These are phyloP conservation scores for Stegodyphus dumicola DNA, from an alignment of 1,140 invertebrate genomes.

Conservation along the genomic window DNA sequence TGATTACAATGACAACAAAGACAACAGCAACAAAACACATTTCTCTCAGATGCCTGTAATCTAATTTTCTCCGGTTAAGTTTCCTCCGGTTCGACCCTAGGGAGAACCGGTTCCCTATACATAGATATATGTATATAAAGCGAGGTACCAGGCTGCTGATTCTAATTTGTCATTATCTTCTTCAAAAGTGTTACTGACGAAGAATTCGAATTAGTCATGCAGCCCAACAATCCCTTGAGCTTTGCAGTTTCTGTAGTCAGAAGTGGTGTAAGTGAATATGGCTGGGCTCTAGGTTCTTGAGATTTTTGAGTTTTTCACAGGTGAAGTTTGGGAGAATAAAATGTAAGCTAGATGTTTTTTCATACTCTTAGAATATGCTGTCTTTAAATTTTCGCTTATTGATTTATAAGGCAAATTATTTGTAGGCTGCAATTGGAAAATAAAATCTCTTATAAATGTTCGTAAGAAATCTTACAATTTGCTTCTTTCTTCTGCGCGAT, in stretches of 20 bases:
- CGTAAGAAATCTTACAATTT: too few relatives aligned
- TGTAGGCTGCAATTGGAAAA: too few relatives aligned
- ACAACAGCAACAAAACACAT: conserved; percentile 48
- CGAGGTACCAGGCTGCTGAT: conserved; percentile 23
- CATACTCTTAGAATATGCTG: too few relatives aligned
- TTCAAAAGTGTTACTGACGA: conserved; percentile 61
- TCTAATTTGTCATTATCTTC: conserved; percentile 62
- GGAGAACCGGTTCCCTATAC: conserved; percentile 28
- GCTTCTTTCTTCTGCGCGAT: too few relatives aligned
- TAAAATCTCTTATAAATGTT: too few relatives aligned
- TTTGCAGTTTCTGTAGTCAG: not conserved
- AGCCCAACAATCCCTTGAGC: conserved; percentile 52
- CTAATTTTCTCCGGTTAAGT: conserved; percentile 60
- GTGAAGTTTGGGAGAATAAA: too few relatives aligned
- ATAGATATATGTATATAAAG: conserved; percentile 47
- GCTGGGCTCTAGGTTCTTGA: not conserved
- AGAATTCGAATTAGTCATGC: conserved; percentile 61
- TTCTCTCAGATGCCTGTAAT: conserved; percentile 49
- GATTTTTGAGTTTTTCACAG: too few relatives aligned
- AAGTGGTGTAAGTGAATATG: conserved; percentile 26
- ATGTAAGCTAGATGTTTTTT: too few relatives aligned
- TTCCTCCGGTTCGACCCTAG: conserved; percentile 36
- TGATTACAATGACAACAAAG: conserved; percentile 52
- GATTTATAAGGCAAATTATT: too few relatives aligned
- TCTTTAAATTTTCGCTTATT: too few relatives aligned